Evolutionary conservation across 2,113 vertebrate species (phyloP), one percentile per base, ranked within the genome.

Genomic region (Festucalex cinctus): DNA sequence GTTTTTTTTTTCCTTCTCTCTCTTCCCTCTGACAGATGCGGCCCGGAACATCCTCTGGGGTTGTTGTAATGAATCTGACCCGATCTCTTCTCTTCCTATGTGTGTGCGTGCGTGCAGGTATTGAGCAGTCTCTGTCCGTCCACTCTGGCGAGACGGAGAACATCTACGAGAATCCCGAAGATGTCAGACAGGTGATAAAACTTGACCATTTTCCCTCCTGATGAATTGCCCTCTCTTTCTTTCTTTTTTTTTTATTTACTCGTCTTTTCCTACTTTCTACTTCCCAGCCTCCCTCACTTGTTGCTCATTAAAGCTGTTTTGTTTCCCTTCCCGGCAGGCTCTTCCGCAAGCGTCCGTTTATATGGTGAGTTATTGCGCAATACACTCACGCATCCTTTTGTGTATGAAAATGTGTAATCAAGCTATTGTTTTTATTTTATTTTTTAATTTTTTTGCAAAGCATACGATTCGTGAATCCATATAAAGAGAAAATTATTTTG

Each of bases 91-190:
- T 9, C 60, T 24, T 70, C 51, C 10, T n/a, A 9, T 61, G 20
- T 74, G 37, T 44, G 51, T 59, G 36, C 37, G 43, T 43, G 24
- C 20, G 22, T 13, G 36, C 73, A 91, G 89, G 84, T 86, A 70
- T 91, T 59, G 88, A 91, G 66, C 86, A 84, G 63, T 91, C 90
- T 46, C 77, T 89, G 65, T 92, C 92, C 62, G 76, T 88, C 68
- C 79, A 80, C 9, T 85, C 86, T 2, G 69, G 88, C 66, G 88
- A 92, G 51, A 72, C 71, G 41, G 89, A 91, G 68, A 93, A 93
- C 84, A 83, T 92, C 79, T 93, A 93, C 80, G 92, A 92, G 74
- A 86, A 91, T 85, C 91, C 90, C 53, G 91, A 91, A 48, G 85
- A 91, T 71, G 65, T 92, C 56, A 87, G 88, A 91, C 90, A 91